Evolutionary conservation across 2,888 invertebrate genomes (phyloP).

Genomic region (Eristalinus sepulchralis): DNA sequence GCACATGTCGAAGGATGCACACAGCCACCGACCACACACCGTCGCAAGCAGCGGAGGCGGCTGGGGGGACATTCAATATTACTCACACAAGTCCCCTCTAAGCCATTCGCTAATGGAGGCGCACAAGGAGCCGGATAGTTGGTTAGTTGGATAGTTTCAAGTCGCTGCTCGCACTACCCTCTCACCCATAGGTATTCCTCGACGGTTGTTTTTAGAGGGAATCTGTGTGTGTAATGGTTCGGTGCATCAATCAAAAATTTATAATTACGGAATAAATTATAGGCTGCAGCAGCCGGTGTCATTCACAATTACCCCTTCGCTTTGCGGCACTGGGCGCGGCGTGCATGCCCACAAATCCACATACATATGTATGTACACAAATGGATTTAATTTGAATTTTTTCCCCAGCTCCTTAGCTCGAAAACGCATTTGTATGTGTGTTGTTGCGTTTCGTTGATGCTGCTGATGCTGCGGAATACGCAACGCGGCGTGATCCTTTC

Average conservation of each 20-base stretch:
- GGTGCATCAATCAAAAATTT: constrained; percentile 53
- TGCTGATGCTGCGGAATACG: not conserved
- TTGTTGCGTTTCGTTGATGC: not conserved
- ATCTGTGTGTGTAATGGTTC: constrained; percentile 28
- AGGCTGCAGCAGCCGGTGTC: constrained; percentile 42
- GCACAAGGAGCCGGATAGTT: constrained; percentile 36
- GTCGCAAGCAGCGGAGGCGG: not conserved
- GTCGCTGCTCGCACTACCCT: not conserved
- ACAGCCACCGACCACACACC: not conserved
- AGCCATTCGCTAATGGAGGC: constrained; percentile 53
- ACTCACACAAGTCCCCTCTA: constrained; percentile 41
- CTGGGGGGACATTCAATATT: constrained; percentile 39
- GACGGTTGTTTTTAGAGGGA: not conserved
- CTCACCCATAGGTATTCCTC: not conserved
- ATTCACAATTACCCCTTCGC: constrained; percentile 52
- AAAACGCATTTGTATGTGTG: not conserved
- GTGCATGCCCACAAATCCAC: not conserved
- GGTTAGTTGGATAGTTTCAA: constrained; percentile 4
- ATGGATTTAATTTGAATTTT: constrained; percentile 54
- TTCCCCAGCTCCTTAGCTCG: not conserved
- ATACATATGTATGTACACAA: constrained; percentile 39
- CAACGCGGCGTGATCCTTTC: constrained; percentile 31
- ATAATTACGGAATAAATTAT: constrained; percentile 55
- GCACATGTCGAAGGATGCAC: constrained; percentile 9
- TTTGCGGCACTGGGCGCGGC: constrained; percentile 12